Evolutionary conservation across 2,113 vertebrate genomes (phyloP).

Genomic region (Castor canadensis): DNA sequence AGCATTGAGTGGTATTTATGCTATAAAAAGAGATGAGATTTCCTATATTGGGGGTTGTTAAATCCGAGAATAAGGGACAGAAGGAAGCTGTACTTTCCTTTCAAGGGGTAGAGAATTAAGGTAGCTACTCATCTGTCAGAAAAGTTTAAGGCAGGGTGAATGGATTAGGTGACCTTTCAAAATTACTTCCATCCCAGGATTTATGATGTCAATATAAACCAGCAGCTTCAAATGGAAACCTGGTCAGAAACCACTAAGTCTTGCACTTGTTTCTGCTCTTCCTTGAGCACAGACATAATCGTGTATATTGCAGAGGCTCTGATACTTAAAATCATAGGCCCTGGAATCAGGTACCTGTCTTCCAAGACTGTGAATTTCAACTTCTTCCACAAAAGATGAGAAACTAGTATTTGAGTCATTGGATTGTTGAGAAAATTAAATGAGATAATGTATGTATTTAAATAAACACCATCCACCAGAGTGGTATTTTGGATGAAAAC

Average conservation of each 20-base stretch:
- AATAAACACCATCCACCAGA: too few species aligned
- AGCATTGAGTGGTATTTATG: slow-evolving; percentile 62
- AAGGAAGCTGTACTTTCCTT: slow-evolving; percentile 58
- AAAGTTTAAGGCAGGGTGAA: slow-evolving; percentile 72
- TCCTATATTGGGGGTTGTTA: slow-evolving; percentile 59
- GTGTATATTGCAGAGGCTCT: background rate
- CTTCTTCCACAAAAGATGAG: background rate
- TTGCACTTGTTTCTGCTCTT: background rate
- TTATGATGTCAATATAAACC: slow-evolving; percentile 73
- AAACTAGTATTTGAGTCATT: background rate
- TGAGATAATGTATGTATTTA: background rate
- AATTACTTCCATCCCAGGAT: slow-evolving; percentile 73
- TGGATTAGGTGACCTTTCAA: slow-evolving; percentile 77
- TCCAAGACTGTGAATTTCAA: background rate
- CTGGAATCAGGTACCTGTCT: background rate
- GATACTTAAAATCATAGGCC: background rate
- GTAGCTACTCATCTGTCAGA: slow-evolving; percentile 70
- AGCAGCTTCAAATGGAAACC: slow-evolving; percentile 36
- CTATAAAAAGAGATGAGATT: slow-evolving; percentile 70
- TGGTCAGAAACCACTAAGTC: background rate
- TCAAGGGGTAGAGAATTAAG: slow-evolving; percentile 72
- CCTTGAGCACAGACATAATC: background rate
- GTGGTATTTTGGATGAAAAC: background rate
- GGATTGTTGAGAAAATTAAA: background rate
- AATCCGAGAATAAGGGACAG: slow-evolving; percentile 69